Percentiles rank a stretch among this genome's conserved stretches.
phyloP scores from a whole-genome alignment of 2,888 invertebrate genomes.

The Lycia hirtaria region DNA sequence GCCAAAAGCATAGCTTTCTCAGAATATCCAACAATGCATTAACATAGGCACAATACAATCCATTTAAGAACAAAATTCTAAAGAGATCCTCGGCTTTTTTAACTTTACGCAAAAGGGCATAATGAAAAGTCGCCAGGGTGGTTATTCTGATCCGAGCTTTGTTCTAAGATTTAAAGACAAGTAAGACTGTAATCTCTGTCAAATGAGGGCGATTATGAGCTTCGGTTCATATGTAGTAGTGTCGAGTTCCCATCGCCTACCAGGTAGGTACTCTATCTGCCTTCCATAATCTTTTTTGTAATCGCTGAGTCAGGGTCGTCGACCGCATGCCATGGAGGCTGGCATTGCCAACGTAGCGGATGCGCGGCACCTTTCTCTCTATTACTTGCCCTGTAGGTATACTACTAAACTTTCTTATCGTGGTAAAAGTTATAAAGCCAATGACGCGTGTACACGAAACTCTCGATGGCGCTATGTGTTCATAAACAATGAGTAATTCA shows the following conservation, averaged over 20 bases:
- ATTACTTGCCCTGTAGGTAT: slow-evolving; percentile 67
- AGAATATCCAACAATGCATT: slow-evolving; percentile 42
- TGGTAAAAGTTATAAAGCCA: slow-evolving; percentile 43
- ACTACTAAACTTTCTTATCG: slow-evolving; percentile 50
- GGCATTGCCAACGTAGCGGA: slow-evolving; percentile 73
- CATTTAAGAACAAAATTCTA: slow-evolving; percentile 40
- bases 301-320: slow-evolving; percentile 75
- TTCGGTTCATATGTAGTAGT: slow-evolving; percentile 28
- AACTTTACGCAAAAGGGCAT: slow-evolving; percentile 38
- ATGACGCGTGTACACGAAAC: slow-evolving; percentile 26
- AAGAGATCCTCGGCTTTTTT: slow-evolving; percentile 34
- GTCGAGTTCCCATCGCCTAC: slow-evolving; percentile 39
- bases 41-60: slow-evolving; percentile 31
- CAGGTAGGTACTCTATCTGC: slow-evolving; percentile 55
- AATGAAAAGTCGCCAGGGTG: slow-evolving; percentile 7
- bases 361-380: slow-evolving; percentile 76
- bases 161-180: slow-evolving; percentile 28
- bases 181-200: slow-evolving; percentile 21
- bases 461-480: slow-evolving; percentile 2
- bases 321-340: slow-evolving; percentile 77
- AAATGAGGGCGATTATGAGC: slow-evolving; percentile 30
- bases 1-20: slow-evolving; percentile 37
- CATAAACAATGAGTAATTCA: slow-evolving; percentile 34
- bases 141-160: slow-evolving; percentile 26
- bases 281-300: slow-evolving; percentile 78